Evolutionary conservation across 2,113 vertebrate genomes (phyloP), one percentile per base, ranked within the genome.

Genomic region (Passer domesticus): DNA sequence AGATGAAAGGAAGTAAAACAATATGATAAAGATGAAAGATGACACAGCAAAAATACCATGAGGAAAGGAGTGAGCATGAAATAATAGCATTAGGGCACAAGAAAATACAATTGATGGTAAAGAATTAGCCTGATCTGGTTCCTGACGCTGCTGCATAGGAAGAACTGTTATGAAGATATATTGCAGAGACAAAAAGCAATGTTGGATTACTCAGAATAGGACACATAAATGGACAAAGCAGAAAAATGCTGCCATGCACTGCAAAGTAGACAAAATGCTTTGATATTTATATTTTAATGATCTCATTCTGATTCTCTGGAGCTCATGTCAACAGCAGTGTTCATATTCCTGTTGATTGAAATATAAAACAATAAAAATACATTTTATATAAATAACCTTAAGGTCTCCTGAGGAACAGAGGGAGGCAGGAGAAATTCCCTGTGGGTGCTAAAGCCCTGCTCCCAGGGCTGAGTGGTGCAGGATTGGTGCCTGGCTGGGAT

Each of bases 1-100:
- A 83, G 75, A 94, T 81, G 52, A 96, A 96, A 92, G 62, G 66
- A 94, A 87, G 49, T 78, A 96, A 96, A 96, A 73, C 64, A 90
- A 47, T 88, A 78, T 47, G 76, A 94, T 81, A 78, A 89, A 94
- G 81, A 90, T 63, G 53, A 95, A 94, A 92, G 87, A 90, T 92
- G 76, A 87, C 77, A 55, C 33, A 83, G 68, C 64, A 87, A 78
- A 90, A 91, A 79, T 62, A 80, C 20, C 39, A 86, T 0, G 1
- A 87, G 70, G 63, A 79, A 91, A 86, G 89, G 90, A 87, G 27
- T 25, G 28, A 64, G 14, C 58, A 87, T 67, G 74, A 84, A 94
- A 85, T 76, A 95, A 92, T 58, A 64, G 49, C 66, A 82, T 89
- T 56, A 77, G 69, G 49, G 81, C 53, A 76, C 33, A 72, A 79